Evolutionary conservation across 2,888 invertebrate genomes (phyloP).

Genomic region (Cremastinae sp.): DNA sequence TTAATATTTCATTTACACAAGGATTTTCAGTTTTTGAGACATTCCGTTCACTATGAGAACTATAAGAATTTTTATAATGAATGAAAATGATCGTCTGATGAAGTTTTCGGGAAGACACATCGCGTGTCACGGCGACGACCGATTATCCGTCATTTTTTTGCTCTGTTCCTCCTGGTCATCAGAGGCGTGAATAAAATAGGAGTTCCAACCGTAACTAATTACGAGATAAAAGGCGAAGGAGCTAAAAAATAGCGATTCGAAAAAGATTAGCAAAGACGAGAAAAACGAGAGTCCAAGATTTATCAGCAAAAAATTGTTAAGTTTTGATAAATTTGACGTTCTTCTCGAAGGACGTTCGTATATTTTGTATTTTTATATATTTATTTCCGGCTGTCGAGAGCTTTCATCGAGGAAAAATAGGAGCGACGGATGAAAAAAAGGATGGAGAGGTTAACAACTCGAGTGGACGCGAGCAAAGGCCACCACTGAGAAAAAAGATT

Average conservation of each 20-base stretch:
- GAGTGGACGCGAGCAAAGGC: slow-evolving; percentile 41
- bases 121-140: slow-evolving; percentile 36
- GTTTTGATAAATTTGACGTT: too few species aligned
- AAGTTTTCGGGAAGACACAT: slow-evolving; percentile 30
- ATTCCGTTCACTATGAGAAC: too few species aligned
- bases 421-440: background rate
- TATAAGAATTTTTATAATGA: slow-evolving; percentile 33
- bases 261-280: slow-evolving; percentile 27
- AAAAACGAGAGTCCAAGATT: background rate
- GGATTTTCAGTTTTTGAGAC: too few species aligned
- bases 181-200: slow-evolving; percentile 51
- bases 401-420: slow-evolving; percentile 61
- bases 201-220: slow-evolving; percentile 47
- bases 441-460: slow-evolving; percentile 30
- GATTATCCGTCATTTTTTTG: slow-evolving; percentile 34
- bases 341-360: too few species aligned
- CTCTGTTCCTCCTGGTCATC: slow-evolving; percentile 28
- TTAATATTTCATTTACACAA: too few species aligned
- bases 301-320: slow-evolving; percentile 12
- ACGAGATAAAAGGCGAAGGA: slow-evolving; percentile 21
- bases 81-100: slow-evolving; percentile 11
- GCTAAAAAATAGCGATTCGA: slow-evolving; percentile 35
- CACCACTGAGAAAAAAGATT: slow-evolving; percentile 68
- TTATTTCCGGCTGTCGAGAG: slow-evolving; percentile 51
- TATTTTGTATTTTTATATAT: too few species aligned